Conservation (phyloP, 2,888 invertebrate genomes). For the Drosophila stalkeri region DNA sequence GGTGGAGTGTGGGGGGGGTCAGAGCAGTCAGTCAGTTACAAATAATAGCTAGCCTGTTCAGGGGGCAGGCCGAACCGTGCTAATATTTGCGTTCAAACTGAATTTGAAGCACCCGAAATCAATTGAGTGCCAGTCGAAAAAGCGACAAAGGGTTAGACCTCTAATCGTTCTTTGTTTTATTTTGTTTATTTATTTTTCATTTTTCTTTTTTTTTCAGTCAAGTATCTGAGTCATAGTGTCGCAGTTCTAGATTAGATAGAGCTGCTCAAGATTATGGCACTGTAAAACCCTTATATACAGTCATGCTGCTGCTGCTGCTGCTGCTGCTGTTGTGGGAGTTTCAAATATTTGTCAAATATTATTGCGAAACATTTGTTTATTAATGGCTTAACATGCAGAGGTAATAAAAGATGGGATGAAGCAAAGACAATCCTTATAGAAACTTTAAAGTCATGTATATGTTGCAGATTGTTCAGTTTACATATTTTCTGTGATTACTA, state of each 20-base stretch:
- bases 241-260: slow-evolving; percentile 42
- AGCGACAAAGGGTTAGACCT: slow-evolving; percentile 28
- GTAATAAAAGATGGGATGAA: neutral
- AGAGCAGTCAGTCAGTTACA: slow-evolving; percentile 11
- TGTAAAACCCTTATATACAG: neutral
- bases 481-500: no score
- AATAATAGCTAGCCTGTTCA: neutral
- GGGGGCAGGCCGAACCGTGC: slow-evolving; percentile 33
- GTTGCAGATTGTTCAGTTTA: no score
- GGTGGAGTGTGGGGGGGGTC: neutral
- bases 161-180: slow-evolving; percentile 14
- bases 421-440: no score
- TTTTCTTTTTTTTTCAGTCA: slow-evolving; percentile 4
- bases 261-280: slow-evolving; percentile 4
- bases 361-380: neutral
- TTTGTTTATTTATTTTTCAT: neutral
- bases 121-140: slow-evolving; percentile 35
- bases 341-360: neutral
- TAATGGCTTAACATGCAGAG: neutral
- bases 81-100: slow-evolving; percentile 65
- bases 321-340: slow-evolving; percentile 2
- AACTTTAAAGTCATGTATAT: no score
- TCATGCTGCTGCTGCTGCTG: neutral
- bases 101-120: slow-evolving; percentile 56
- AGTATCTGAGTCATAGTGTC: slow-evolving; percentile 40